Evolutionary conservation across 2,888 invertebrate genomes (phyloP).

Genomic region (Hymenopus coronatus): DNA sequence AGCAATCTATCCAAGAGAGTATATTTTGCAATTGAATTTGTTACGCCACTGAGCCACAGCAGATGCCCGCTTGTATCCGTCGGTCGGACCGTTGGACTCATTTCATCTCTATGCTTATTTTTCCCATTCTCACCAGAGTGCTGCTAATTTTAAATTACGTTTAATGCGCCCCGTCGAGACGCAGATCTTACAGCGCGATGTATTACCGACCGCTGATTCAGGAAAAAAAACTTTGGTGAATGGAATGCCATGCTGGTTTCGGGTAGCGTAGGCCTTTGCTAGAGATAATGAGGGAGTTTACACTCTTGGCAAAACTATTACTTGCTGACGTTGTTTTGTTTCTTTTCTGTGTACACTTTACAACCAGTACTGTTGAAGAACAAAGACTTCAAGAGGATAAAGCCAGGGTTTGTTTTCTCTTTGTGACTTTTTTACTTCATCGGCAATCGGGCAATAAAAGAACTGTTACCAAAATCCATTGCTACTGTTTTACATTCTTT

Average conservation of each 20-base stretch:
- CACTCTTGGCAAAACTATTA: neutral
- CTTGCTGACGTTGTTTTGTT: neutral
- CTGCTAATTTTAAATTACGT: slow-evolving; percentile 18
- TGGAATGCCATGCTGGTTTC: neutral
- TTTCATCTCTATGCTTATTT: neutral
- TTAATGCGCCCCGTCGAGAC: neutral
- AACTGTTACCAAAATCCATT: neutral
- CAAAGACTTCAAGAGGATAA: neutral
- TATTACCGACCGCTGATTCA: neutral
- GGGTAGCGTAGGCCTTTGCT: neutral
- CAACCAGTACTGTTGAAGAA: neutral
- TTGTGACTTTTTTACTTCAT: neutral
- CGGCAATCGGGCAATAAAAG: neutral
- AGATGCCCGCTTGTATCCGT: neutral
- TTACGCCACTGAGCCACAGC: neutral
- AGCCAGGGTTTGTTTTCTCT: neutral
- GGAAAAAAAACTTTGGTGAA: neutral
- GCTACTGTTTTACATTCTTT: neutral
- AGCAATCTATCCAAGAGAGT: too few species aligned
- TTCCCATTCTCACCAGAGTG: neutral
- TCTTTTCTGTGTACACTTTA: neutral
- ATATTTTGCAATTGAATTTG: neutral
- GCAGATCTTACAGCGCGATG: neutral
- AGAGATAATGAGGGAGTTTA: neutral
- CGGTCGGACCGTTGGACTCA: neutral